phyloP scores from a whole-genome alignment of 2,888 invertebrate species.

The Drosophila aldrichi region DNA sequence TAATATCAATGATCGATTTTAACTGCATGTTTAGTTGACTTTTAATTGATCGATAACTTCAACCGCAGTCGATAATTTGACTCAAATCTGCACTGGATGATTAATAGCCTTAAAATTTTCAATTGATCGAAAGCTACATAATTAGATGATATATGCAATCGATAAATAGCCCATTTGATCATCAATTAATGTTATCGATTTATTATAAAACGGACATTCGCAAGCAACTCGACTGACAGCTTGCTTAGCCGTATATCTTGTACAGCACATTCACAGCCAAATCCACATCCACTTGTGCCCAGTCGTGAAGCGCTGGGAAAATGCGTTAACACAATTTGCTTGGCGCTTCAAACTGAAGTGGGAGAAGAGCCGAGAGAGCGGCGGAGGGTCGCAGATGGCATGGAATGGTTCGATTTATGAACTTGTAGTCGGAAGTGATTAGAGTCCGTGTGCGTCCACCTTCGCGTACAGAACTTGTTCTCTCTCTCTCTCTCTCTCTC shows the following conservation, averaged over 20 bases:
- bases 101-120: neutral
- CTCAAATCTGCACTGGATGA: neutral
- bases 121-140: neutral
- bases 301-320: slow-evolving; percentile 43
- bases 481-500: slow-evolving; percentile 16
- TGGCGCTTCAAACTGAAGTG: slow-evolving; percentile 11
- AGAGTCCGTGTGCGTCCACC: slow-evolving; percentile 60
- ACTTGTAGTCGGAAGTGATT: slow-evolving; percentile 76
- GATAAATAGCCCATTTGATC: neutral
- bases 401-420: slow-evolving; percentile 62
- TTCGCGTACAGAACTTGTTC: slow-evolving; percentile 22
- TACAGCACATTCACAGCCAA: neutral
- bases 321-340: slow-evolving; percentile 50
- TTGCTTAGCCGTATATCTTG: slow-evolving; percentile 3
- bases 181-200: slow-evolving; percentile 5
- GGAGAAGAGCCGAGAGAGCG: slow-evolving; percentile 1
- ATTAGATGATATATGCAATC: neutral
- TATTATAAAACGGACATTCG: neutral
- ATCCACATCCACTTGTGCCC: slow-evolving; percentile 9
- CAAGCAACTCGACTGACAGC: neutral
- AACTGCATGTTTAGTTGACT: neutral
- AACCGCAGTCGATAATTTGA: neutral
- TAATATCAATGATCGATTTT: neutral
- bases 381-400: slow-evolving; percentile 2
- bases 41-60: neutral